Conservation (phyloP, 2,888 invertebrate species). For the Beris morrisii region DNA sequence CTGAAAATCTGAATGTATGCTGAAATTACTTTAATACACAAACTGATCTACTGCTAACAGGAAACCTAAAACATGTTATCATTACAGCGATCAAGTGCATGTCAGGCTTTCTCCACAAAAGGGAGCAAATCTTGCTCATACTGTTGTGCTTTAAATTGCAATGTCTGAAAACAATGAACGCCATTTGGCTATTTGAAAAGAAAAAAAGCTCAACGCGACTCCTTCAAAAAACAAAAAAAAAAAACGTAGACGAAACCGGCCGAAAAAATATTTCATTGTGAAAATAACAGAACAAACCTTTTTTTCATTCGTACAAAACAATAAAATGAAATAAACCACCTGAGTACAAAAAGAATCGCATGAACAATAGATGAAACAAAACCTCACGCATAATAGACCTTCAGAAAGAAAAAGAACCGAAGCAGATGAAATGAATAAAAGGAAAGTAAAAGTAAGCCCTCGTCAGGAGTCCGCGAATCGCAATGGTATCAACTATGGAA, state of each 20-base stretch:
- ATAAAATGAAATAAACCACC: slow-evolving; percentile 28
- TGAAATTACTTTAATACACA: too few relatives aligned
- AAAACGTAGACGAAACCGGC: slow-evolving; percentile 1
- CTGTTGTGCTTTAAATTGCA: too few relatives aligned
- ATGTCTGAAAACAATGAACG: too few relatives aligned
- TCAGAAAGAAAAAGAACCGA: slow-evolving; percentile 27
- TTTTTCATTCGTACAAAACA: slow-evolving; percentile 16
- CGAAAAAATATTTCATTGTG: background rate
- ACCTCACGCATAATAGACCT: slow-evolving; percentile 32
- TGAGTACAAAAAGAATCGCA: slow-evolving; percentile 22
- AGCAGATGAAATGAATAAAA: slow-evolving; percentile 30
- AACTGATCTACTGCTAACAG: too few relatives aligned
- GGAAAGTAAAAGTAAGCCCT: slow-evolving; percentile 23
- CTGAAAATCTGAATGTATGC: too few relatives aligned
- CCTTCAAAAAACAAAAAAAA: slow-evolving; percentile 20
- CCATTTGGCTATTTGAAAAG: slow-evolving; percentile 1
- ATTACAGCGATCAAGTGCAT: too few relatives aligned
- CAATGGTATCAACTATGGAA: too few relatives aligned
- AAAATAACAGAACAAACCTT: slow-evolving; percentile 26
- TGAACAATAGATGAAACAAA: slow-evolving; percentile 30
- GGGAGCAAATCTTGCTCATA: too few relatives aligned
- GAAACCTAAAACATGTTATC: too few relatives aligned
- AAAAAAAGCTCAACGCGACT: slow-evolving; percentile 26
- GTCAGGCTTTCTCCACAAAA: too few relatives aligned
- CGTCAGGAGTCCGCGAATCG: too few relatives aligned